Evolutionary conservation across 2,797 vertebrate species (phyloP).

Genomic region (Falco columbarius): DNA sequence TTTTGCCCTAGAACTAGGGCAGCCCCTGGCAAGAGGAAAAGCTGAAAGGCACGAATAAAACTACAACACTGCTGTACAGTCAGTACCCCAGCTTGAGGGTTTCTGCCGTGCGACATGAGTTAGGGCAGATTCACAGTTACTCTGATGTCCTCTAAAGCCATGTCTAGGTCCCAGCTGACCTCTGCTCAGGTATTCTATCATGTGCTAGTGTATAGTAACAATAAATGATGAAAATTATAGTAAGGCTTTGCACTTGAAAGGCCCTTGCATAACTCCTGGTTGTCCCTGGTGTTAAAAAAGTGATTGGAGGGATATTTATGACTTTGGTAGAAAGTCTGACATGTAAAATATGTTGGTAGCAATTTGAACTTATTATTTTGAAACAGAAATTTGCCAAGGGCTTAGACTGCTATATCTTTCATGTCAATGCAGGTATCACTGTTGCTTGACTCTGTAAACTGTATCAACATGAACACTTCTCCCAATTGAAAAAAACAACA

Average conservation of each 20-base stretch:
- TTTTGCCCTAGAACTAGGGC: background rate
- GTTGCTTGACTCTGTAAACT: slow-evolving; percentile 16
- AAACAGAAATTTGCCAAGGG: background rate
- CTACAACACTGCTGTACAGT: background rate
- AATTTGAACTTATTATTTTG: background rate
- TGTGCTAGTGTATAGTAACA: background rate
- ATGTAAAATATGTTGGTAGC: background rate
- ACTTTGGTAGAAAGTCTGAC: background rate
- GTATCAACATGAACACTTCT: slow-evolving; percentile 25
- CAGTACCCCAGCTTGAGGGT: background rate
- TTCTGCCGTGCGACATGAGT: background rate
- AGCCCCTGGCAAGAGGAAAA: background rate
- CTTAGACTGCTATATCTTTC: background rate
- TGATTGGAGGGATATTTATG: background rate
- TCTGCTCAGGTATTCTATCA: background rate
- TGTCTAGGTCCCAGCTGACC: background rate
- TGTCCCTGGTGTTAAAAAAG: background rate
- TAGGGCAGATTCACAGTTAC: background rate
- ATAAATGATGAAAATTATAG: background rate
- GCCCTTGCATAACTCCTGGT: background rate
- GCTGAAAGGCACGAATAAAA: background rate
- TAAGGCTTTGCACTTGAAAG: background rate
- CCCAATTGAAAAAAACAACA: slow-evolving; percentile 65
- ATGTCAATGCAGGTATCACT: background rate
- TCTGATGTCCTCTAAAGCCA: background rate